A percentile compares a stretch with the other conserved stretches of the same genome.
Conservation (phyloP, 2,888 invertebrate species). For the Monopis laevigella region DNA sequence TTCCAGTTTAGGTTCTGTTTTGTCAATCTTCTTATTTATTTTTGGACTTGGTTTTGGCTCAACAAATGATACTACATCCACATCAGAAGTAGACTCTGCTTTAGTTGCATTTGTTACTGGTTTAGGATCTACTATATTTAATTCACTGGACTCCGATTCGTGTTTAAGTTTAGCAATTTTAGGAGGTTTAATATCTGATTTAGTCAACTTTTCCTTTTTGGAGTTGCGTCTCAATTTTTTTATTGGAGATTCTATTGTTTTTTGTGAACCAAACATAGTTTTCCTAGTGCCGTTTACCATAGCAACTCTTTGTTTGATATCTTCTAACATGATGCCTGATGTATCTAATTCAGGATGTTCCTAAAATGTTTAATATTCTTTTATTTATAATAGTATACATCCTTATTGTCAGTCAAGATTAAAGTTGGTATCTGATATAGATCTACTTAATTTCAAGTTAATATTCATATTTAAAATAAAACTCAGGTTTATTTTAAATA, state of each 20-base stretch:
- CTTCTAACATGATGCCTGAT: slow-evolving; percentile 76
- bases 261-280: slow-evolving; percentile 49
- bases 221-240: slow-evolving; percentile 41
- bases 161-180: slow-evolving; percentile 43
- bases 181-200: slow-evolving; percentile 31
- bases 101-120: too few relatives aligned
- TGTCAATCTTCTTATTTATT: slow-evolving; percentile 46
- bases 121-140: slow-evolving; percentile 46
- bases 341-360: slow-evolving; percentile 81
- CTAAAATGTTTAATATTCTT: slow-evolving; percentile 37
- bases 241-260: slow-evolving; percentile 34
- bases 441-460: too few relatives aligned
- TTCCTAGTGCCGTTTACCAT: slow-evolving; percentile 60
- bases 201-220: slow-evolving; percentile 39
- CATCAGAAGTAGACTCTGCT: too few relatives aligned
- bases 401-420: too few relatives aligned
- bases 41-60: slow-evolving; percentile 53
- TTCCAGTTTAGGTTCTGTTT: slow-evolving; percentile 50
- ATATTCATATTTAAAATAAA: too few relatives aligned
- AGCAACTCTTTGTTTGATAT: slow-evolving; percentile 63
- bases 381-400: neutral
- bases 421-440: too few relatives aligned
- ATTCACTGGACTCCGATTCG: slow-evolving; percentile 22
- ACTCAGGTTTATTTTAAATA: too few relatives aligned
- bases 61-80: slow-evolving; percentile 58